Base-by-base conservation (phyloP, 2,113 vertebrate species). In the Corythornis cristatus region DNA sequence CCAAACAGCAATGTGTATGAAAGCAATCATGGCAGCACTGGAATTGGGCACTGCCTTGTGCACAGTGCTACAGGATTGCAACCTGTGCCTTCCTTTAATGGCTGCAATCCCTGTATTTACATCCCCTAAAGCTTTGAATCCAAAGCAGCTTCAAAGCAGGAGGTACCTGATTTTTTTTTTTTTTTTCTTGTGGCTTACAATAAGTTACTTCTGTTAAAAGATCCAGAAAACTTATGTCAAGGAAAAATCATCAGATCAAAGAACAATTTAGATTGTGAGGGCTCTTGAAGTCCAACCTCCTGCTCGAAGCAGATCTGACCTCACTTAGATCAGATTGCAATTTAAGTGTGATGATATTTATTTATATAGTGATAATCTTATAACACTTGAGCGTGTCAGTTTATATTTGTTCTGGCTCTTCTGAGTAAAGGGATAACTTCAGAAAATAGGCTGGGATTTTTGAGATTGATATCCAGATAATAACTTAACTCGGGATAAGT, bases 261-360 rank as follows among this genome's bases (percentile, higher is more conserved):
- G 56, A 66, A n/a, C 33, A 77, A 73, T 88, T 89, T 76, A 62
- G 31, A 23, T 37, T 88, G 28, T 20, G 43, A 54, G 22, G 25
- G 56, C 71, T 62, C 87, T 42, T 3, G 0, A 33, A 46, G 15
- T 35, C 51, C 79, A 77, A 16, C 33, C 48, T 86, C 43, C 51
- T 83, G 58, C 43, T 86, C 40, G 66, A 77, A 85, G 60, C 33
- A 80, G 31, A 28, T 22, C 81, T 92, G 84, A 82, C 62, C 81
- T 79, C 78, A 42, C 48, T 88, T 71, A 78, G 18, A 72, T n/a
- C 37, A 53, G 26, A 26, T 23, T 56, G 60, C 79, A 53, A 64
- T 83, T 95, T 86, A 86, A 93, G 88, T 60, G 29, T 37, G 70
- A 48, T 66, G 83, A 90, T 66, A 61, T 58, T 76, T 76, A 83